phyloP scores from a whole-genome alignment of 2,888 invertebrate genomes.

The Tetramorium bicarinatum region DNA sequence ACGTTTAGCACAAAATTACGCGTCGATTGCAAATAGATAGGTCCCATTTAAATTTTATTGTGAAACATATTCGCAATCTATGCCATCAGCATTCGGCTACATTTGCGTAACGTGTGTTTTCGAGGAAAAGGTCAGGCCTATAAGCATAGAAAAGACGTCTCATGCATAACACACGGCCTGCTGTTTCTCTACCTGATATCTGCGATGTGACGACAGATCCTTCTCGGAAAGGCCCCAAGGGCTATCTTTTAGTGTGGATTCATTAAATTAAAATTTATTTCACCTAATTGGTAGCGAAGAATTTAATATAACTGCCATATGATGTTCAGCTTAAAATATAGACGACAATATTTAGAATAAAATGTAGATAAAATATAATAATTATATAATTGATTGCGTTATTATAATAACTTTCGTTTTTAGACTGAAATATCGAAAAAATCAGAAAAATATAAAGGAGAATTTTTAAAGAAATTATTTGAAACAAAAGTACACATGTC shows the following conservation, averaged over 20 bases:
- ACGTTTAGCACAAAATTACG: neutral
- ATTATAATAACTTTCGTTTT: neutral
- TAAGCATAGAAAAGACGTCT: slow-evolving; percentile 52
- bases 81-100: neutral
- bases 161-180: slow-evolving; percentile 5
- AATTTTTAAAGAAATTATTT: neutral
- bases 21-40: neutral
- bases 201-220: slow-evolving; percentile 19
- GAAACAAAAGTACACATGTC: neutral
- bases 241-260: slow-evolving; percentile 46
- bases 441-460: too few relatives aligned
- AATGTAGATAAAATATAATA: neutral
- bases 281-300: neutral
- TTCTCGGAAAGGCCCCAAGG: slow-evolving; percentile 44
- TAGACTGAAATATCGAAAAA: neutral
- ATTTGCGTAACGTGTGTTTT: slow-evolving; percentile 28
- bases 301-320: neutral
- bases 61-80: neutral
- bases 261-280: neutral
- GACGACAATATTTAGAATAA: neutral
- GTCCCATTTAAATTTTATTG: slow-evolving; percentile 18
- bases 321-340: neutral
- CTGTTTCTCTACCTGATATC: slow-evolving; percentile 50
- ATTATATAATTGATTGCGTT: neutral
- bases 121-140: slow-evolving; percentile 65